Percentiles rank a stretch among this genome's conserved stretches.
phyloP scores from a whole-genome alignment of 2,113 vertebrate species.

The Edolisoma coerulescens region DNA sequence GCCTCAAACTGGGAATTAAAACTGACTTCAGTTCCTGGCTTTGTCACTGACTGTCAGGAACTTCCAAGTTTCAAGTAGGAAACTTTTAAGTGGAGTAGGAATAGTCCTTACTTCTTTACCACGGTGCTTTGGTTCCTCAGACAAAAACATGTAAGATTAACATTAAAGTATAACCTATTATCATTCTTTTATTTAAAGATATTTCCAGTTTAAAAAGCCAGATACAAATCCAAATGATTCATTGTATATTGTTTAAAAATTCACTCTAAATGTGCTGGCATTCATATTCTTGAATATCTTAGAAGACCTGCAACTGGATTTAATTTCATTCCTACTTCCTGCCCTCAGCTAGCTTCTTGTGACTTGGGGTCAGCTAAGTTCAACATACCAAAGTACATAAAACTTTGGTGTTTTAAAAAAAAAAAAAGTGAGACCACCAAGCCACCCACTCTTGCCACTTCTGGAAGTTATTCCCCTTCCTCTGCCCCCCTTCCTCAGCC shows the following conservation, averaged over 20 bases:
- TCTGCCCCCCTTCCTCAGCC: neutral
- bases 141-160: neutral
- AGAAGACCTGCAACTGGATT: neutral
- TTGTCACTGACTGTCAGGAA: neutral
- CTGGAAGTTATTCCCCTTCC: neutral
- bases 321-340: neutral
- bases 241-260: neutral
- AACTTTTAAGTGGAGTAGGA: neutral
- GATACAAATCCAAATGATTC: neutral
- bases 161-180: neutral
- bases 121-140: accelerated
- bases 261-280: neutral
- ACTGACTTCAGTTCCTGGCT: neutral
- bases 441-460: neutral
- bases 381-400: neutral
- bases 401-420: neutral
- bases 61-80: neutral
- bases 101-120: neutral
- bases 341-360: neutral
- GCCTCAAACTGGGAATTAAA: neutral
- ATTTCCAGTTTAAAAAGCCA: neutral
- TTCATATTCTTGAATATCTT: neutral
- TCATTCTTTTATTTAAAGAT: neutral
- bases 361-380: neutral
- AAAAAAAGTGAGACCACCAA: neutral